These are phyloP conservation scores for Aphelenchoides besseyi DNA, from an alignment of 1,140 invertebrate species.

Conservation along the genomic window DNA sequence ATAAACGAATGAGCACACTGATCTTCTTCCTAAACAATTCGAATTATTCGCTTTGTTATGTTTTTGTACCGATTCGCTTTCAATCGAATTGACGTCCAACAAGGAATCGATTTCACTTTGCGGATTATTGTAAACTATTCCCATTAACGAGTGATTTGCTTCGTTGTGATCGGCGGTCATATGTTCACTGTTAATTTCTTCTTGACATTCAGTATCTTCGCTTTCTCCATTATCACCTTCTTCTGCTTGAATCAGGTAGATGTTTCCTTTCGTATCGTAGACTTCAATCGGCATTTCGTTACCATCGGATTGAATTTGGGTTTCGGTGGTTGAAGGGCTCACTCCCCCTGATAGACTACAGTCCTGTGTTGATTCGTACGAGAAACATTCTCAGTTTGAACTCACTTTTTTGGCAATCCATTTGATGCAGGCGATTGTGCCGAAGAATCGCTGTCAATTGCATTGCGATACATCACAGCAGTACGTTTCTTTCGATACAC, in stretches of 20 bases:
- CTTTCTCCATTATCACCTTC: background rate
- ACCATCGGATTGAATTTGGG: background rate
- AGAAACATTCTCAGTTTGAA: background rate
- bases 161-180: background rate
- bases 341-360: background rate
- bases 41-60: background rate
- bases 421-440: background rate
- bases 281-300: conserved; percentile 7
- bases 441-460: conserved; percentile 4
- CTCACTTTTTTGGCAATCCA: background rate
- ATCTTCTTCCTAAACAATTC: background rate
- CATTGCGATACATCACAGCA: background rate
- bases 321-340: conserved; percentile 1
- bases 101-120: background rate
- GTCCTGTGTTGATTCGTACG: background rate
- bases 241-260: background rate
- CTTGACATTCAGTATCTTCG: background rate
- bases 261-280: conserved; percentile 15
- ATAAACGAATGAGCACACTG: background rate
- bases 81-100: background rate
- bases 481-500: background rate
- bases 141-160: background rate
- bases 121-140: background rate
- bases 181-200: background rate
- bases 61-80: background rate